Conservation (phyloP, 1,140 invertebrate species). For the Zaprionus nigranus region DNA sequence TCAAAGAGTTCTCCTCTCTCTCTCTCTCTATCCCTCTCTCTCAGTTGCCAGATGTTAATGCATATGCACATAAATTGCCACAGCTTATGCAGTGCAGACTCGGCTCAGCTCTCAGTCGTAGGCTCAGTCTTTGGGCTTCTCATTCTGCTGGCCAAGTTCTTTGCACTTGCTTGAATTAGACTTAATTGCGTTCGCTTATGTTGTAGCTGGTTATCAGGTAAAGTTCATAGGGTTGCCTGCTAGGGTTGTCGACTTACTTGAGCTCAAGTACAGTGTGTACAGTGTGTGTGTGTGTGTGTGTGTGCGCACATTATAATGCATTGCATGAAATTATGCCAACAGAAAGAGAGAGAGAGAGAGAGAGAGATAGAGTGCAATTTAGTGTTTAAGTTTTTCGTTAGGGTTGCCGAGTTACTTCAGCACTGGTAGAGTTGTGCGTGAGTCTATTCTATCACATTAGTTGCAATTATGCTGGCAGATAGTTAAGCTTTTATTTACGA, state of each 20-base stretch:
- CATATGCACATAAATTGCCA: constrained; percentile 73
- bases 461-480: background rate
- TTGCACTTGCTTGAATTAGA: constrained; percentile 19
- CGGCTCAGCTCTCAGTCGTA: background rate
- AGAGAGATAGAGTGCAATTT: too few relatives aligned
- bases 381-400: too few relatives aligned
- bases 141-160: constrained; percentile 3
- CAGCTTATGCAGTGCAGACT: constrained; percentile 11
- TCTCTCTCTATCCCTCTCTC: background rate
- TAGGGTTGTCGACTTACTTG: background rate
- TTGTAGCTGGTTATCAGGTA: constrained; percentile 5
- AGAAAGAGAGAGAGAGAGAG: too few relatives aligned
- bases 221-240: constrained; percentile 1
- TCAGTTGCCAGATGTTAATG: constrained; percentile 62
- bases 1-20: background rate
- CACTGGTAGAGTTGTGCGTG: too few relatives aligned
- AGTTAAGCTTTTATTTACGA: background rate
- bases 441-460: background rate
- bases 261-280: too few relatives aligned
- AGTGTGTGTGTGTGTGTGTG: too few relatives aligned
- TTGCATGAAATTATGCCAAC: too few relatives aligned
- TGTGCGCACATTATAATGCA: too few relatives aligned
- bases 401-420: too few relatives aligned
- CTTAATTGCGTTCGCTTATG: constrained; percentile 18
- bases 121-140: background rate